A percentile compares a stretch with the other conserved stretches of the same genome.
These are phyloP conservation scores for Archaeoteleia sp. DNA, from an alignment of 2,888 invertebrate genomes.

Conservation along the genomic window DNA sequence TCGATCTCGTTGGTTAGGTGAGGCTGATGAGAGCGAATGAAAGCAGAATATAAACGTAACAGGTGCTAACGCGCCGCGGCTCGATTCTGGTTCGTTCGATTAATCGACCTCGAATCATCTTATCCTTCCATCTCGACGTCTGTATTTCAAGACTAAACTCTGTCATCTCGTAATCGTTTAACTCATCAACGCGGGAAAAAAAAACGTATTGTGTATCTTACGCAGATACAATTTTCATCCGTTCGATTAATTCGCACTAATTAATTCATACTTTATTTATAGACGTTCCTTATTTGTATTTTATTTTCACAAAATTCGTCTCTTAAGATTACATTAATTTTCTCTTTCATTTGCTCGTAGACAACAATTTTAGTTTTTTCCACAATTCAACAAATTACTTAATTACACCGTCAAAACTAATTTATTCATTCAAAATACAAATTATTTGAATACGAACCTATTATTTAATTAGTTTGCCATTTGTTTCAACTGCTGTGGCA, in stretches of 20 bases:
- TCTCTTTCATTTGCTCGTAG: too few relatives aligned
- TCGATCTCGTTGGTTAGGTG: slow-evolving; percentile 8
- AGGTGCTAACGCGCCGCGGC: slow-evolving; percentile 33
- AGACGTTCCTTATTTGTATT: too few relatives aligned
- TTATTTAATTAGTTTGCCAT: too few relatives aligned
- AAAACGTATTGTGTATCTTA: slow-evolving; percentile 24
- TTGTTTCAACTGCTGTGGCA: too few relatives aligned
- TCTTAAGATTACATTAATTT: too few relatives aligned
- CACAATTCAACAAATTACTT: too few relatives aligned
- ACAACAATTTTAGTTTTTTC: too few relatives aligned
- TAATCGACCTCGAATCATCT: slow-evolving; percentile 25
- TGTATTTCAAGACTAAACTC: slow-evolving; percentile 12
- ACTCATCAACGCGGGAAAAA: slow-evolving; percentile 12
- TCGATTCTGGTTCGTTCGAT: slow-evolving; percentile 31
- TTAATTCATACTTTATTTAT: too few relatives aligned
- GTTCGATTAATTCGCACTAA: background rate
- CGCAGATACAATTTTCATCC: slow-evolving; percentile 11
- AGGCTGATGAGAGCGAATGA: slow-evolving; percentile 39
- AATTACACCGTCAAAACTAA: too few relatives aligned
- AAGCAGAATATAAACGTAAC: slow-evolving; percentile 54
- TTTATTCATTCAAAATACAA: too few relatives aligned
- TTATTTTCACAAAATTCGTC: too few relatives aligned
- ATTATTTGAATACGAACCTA: too few relatives aligned
- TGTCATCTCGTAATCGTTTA: slow-evolving; percentile 25
- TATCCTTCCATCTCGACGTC: slow-evolving; percentile 23